These are phyloP conservation scores for Vireo griseus DNA, from an alignment of 2,797 vertebrate species.

Conservation along the genomic window DNA sequence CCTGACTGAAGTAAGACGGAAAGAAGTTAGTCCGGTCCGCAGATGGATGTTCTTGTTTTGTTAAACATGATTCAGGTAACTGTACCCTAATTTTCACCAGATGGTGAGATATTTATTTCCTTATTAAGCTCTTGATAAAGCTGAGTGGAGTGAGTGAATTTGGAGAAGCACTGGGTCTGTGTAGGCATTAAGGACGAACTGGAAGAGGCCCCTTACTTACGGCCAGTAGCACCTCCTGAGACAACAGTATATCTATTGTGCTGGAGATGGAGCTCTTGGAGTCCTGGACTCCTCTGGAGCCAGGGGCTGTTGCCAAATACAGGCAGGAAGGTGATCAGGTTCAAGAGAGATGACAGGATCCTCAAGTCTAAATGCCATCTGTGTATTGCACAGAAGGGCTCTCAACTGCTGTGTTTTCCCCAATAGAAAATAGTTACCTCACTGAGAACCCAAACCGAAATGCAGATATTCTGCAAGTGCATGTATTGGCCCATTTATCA, in stretches of 20 bases:
- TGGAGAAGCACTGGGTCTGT: not conserved
- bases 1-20: not conserved
- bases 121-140: not conserved
- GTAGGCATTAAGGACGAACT: not conserved
- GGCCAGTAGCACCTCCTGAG: not conserved
- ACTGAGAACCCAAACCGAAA: not conserved
- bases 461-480: not conserved
- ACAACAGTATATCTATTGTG: not conserved
- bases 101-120: not conserved
- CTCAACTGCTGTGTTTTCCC: not conserved
- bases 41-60: not conserved
- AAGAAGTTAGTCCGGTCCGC: not conserved
- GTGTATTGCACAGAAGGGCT: rapidly evolving
- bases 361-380: not conserved
- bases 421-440: not conserved
- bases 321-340: not conserved
- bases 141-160: not conserved
- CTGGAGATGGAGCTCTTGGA: not conserved
- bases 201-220: not conserved
- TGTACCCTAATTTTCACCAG: not conserved
- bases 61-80: not conserved
- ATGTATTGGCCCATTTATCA: not conserved
- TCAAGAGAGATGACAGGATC: not conserved
- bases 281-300: not conserved
- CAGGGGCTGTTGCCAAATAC: not conserved